Evolutionary conservation across 2,888 invertebrate genomes (phyloP).

Genomic region (Agrotis segetum): DNA sequence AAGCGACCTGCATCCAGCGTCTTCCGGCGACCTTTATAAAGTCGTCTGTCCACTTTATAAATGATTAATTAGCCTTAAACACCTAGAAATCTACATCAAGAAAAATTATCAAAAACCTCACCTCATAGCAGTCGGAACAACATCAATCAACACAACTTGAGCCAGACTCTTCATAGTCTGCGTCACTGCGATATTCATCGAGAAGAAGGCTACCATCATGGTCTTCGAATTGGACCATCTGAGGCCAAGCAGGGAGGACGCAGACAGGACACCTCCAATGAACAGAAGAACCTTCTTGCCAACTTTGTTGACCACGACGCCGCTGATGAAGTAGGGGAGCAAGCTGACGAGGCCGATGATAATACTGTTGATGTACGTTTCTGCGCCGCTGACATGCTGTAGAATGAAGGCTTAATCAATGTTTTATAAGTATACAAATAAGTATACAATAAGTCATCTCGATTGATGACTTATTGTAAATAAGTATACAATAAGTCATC

Average conservation of each 20-base stretch:
- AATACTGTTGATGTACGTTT: conserved; percentile 72
- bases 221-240: conserved; percentile 75
- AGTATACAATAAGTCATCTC: no score
- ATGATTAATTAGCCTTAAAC: no score
- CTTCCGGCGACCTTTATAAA: no score
- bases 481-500: no score
- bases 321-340: conserved; percentile 68
- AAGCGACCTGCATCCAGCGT: no score
- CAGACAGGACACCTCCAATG: conserved; percentile 63
- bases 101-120: conserved; percentile 39
- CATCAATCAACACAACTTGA: conserved; percentile 72
- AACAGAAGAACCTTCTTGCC: conserved; percentile 76
- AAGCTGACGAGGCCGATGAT: conserved; percentile 69
- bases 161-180: conserved; percentile 75
- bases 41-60: no score
- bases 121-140: conserved; percentile 79
- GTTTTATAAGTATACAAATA: no score
- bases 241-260: conserved; percentile 68
- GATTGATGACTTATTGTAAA: no score
- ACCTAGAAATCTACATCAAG: no score
- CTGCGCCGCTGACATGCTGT: conserved; percentile 59
- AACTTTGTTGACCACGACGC: conserved; percentile 63
- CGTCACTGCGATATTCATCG: conserved; percentile 71
- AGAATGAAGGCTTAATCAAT: neutral
- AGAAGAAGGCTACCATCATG: conserved; percentile 76